phyloP scores from a whole-genome alignment of 1,140 invertebrate genomes.

The Paracyclopina nana region DNA sequence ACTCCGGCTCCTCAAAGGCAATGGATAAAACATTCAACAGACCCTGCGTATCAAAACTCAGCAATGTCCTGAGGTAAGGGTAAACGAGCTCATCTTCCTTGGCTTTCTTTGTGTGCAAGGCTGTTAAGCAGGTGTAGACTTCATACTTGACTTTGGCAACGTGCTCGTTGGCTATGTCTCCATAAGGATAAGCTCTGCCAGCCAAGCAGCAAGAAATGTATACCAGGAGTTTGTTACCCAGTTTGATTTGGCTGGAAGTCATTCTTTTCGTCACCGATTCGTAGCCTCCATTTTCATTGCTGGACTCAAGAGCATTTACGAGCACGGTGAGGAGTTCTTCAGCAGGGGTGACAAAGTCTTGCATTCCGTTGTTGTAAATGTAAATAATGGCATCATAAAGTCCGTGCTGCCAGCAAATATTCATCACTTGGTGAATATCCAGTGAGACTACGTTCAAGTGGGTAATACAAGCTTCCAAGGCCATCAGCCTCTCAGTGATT shows the following conservation, averaged over 20 bases:
- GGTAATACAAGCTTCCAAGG: slow-evolving; percentile 56
- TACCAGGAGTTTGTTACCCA: slow-evolving; percentile 77
- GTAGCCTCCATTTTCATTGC: slow-evolving; percentile 17
- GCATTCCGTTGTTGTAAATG: slow-evolving; percentile 61
- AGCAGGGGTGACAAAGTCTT: slow-evolving; percentile 60
- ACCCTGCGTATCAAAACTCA: slow-evolving; percentile 54
- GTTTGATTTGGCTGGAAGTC: slow-evolving; percentile 22
- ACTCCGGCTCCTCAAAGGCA: slow-evolving; percentile 67
- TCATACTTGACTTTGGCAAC: slow-evolving; percentile 50
- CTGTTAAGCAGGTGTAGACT: slow-evolving; percentile 32
- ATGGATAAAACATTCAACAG: slow-evolving; percentile 62
- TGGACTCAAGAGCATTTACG: slow-evolving; percentile 26
- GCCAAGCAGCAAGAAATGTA: slow-evolving; percentile 82
- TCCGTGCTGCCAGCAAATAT: slow-evolving; percentile 49
- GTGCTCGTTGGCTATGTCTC: slow-evolving; percentile 50
- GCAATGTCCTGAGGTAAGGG: slow-evolving; percentile 53
- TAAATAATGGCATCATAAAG: slow-evolving; percentile 73
- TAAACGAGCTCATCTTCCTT: slow-evolving; percentile 45
- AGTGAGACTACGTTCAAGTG: slow-evolving; percentile 59
- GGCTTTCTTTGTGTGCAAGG: slow-evolving; percentile 42
- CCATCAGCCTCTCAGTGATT: slow-evolving; percentile 30
- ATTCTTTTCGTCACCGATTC: not conserved
- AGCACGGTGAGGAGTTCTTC: slow-evolving; percentile 47
- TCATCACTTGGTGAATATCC: slow-evolving; percentile 71
- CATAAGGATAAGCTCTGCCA: slow-evolving; percentile 68